Percentiles rank a stretch among this genome's conserved stretches.
Evolutionary conservation across 2,888 invertebrate species (phyloP).

Genomic region (Apotomis turbidana): DNA sequence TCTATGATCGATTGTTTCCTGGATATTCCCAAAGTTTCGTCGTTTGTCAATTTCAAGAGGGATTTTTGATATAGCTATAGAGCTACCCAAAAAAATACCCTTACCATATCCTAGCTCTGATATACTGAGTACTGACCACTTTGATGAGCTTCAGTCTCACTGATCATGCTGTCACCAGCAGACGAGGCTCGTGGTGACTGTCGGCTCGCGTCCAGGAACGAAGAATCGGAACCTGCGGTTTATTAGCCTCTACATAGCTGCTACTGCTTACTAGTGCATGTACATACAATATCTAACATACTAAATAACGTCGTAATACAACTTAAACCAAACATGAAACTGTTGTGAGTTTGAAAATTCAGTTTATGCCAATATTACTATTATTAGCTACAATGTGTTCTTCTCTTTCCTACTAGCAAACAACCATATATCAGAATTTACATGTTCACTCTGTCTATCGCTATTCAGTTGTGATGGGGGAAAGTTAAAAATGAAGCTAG

Average conservation of each 20-base stretch:
- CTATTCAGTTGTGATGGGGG: not conserved
- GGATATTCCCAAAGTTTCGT: too few species aligned
- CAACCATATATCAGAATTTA: not conserved
- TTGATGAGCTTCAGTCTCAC: slow-evolving; percentile 80
- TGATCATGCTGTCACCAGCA: slow-evolving; percentile 76
- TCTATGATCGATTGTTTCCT: not conserved
- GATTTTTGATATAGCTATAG: not conserved
- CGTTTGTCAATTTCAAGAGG: not conserved
- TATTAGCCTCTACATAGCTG: slow-evolving; percentile 56
- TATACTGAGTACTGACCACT: slow-evolving; percentile 70
- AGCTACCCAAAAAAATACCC: not conserved
- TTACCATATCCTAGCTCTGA: not conserved
- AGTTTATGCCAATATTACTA: not conserved
- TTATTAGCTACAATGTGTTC: not conserved
- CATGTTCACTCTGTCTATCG: not conserved
- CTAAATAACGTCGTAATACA: too few species aligned
- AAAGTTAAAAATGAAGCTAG: not conserved
- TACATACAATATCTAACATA: not conserved
- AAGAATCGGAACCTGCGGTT: slow-evolving; percentile 75
- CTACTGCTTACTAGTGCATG: slow-evolving; percentile 15
- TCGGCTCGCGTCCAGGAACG: slow-evolving; percentile 77
- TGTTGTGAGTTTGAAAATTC: not conserved
- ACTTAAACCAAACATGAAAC: not conserved
- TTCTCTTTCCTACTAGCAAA: not conserved
- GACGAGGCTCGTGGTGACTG: slow-evolving; percentile 79